A percentile compares a stretch with the other conserved stretches of the same genome.
Evolutionary conservation across 2,888 invertebrate species (phyloP).

Genomic region (Melanostoma mellinum): DNA sequence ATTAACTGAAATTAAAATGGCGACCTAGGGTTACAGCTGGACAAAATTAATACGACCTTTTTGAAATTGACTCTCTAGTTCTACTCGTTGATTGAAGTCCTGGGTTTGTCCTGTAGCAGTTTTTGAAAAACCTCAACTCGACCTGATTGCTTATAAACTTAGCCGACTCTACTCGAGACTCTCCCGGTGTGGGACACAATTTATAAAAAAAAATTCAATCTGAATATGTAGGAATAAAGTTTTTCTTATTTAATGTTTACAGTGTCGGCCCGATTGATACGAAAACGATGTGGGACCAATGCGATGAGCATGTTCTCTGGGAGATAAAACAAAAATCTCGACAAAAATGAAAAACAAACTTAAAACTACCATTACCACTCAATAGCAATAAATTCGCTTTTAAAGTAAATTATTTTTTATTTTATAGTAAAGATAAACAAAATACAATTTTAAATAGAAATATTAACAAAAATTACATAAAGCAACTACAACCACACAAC

Average conservation of each 20-base stretch:
- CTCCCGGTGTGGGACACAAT: too few species aligned
- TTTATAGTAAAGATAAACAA: slow-evolving; percentile 10
- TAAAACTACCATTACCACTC: slow-evolving; percentile 65
- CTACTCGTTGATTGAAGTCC: too few species aligned
- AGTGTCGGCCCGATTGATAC: slow-evolving; percentile 88
- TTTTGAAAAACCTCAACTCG: too few species aligned
- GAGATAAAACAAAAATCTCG: slow-evolving; percentile 83
- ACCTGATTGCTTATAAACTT: too few species aligned
- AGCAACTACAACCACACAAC: slow-evolving; percentile 34
- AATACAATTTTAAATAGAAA: slow-evolving; percentile 16
- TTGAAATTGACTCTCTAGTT: too few species aligned
- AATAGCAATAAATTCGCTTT: slow-evolving; percentile 64
- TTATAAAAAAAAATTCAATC: too few species aligned
- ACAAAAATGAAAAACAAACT: slow-evolving; percentile 23
- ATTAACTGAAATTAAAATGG: too few species aligned
- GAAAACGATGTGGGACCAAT: slow-evolving; percentile 88
- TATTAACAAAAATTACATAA: slow-evolving; percentile 34
- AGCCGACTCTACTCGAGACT: too few species aligned
- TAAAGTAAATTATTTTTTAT: slow-evolving; percentile 62
- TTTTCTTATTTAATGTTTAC: slow-evolving; percentile 79
- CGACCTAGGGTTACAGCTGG: too few species aligned
- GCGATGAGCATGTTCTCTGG: slow-evolving; percentile 90
- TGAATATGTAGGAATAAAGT: neutral
- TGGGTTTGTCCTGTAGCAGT: too few species aligned
- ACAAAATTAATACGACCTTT: too few species aligned